Conservation (phyloP, 2,797 vertebrate species). For the Amniataba percoides region DNA sequence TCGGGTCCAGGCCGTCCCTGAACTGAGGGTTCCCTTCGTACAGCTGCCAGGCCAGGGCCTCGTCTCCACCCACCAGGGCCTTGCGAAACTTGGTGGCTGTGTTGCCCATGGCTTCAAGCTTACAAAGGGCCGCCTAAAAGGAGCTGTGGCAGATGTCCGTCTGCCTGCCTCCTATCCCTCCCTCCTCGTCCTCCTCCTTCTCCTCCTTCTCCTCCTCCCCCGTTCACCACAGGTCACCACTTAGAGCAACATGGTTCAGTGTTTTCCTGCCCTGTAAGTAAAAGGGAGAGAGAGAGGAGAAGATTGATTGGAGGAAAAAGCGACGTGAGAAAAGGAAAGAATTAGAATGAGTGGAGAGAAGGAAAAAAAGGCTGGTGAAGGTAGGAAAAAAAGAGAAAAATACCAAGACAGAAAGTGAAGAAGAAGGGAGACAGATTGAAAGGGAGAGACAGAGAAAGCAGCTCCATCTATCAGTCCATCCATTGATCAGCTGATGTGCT, state of each 20-base stretch:
- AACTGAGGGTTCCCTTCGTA: slow-evolving; percentile 98
- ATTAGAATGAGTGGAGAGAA: not conserved
- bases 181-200: slow-evolving; percentile 34
- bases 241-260: slow-evolving; percentile 78
- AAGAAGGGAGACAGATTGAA: slow-evolving; percentile 26
- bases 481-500: slow-evolving; percentile 65
- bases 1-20: slow-evolving; percentile 97
- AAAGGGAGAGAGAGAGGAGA: slow-evolving; percentile 27
- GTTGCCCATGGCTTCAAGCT: slow-evolving; percentile 92
- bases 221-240: slow-evolving; percentile 68
- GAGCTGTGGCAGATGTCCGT: slow-evolving; percentile 59
- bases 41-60: slow-evolving; percentile 97
- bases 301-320: slow-evolving; percentile 38
- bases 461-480: slow-evolving; percentile 61
- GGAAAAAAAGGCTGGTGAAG: not conserved
- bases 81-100: slow-evolving; percentile 99
- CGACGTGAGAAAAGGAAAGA: slow-evolving; percentile 23
- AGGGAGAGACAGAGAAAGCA: slow-evolving; percentile 36
- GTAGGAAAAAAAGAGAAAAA: slow-evolving; percentile 6
- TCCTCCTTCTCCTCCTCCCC: slow-evolving; percentile 72
- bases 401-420: slow-evolving; percentile 32
- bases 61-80: slow-evolving; percentile 96
- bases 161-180: slow-evolving; percentile 36
- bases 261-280: slow-evolving; percentile 66
- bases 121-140: slow-evolving; percentile 44